Base-by-base conservation (phyloP, 1,140 invertebrate genomes). In the Formica exsecta region DNA sequence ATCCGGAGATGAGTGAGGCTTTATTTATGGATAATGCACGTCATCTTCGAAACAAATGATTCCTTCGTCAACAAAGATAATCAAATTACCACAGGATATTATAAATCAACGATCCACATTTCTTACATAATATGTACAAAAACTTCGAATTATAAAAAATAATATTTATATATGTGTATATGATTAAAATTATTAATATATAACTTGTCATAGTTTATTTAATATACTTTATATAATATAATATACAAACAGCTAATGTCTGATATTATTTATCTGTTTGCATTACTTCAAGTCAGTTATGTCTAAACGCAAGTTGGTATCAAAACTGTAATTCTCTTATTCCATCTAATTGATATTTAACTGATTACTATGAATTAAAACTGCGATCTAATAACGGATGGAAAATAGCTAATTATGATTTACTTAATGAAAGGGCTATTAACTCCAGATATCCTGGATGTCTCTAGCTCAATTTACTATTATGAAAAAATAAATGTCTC, bases 1-100 rank as follows among this genome's bases (percentile, higher is more conserved):
- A 90, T 85, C 76, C 5, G 11, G 90, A 93, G 93, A 94, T 93
- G 93, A 93, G 93, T 90, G 86, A 91, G 86, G 85, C 83, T 92
- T 93, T 92, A 94, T 94, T 93, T 93, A 93, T 92, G 90, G 90
- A 92, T 91, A 32, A 75, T 68, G 80, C 87, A 81, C 9, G 41
- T 88, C 74, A 75, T 81, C 83, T 70, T 83, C n/a, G 48, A 74
- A 80, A 81, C 89, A 64, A 92, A 66, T 16, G n/a, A 61, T 81
- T 36, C 13, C 48, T 22, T 61, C 38, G 11, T 59, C 79, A n/a
- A 41, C 25, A 19, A 73, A 61, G 16, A 4, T 61, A 74, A 59
- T 61, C n/a, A 41, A 38, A 36, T 22, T 13, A 70, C 1, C 7
- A 48, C 61, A 3, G 19, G 7, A 51, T 1, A 51, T 13, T 13